A percentile compares a stretch with the other conserved stretches of the same genome.
phyloP scores from a whole-genome alignment of 1,140 invertebrate genomes.

The Zophobas atratus region DNA sequence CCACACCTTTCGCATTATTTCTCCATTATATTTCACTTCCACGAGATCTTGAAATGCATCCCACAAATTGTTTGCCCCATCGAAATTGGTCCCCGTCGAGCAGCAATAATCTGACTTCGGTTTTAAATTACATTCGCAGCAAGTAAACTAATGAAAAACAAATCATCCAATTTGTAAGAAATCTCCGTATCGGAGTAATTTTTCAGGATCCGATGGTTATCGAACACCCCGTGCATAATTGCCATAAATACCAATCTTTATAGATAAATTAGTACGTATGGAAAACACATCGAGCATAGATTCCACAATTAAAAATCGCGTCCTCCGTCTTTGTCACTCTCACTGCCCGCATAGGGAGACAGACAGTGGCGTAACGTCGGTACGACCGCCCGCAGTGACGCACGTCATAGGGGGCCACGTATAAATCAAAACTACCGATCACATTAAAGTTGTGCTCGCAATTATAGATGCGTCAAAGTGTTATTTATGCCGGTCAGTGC shows the following conservation, averaged over 20 bases:
- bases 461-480: constrained; percentile 65
- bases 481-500: constrained; percentile 62
- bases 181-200: background rate
- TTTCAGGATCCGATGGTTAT: background rate
- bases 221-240: constrained; percentile 50
- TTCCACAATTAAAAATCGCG: constrained; percentile 47
- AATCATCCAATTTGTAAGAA: background rate
- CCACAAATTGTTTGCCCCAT: background rate
- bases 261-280: constrained; percentile 59
- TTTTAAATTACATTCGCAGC: background rate
- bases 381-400: constrained; percentile 55
- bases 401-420: constrained; percentile 56
- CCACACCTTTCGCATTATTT: too few species aligned
- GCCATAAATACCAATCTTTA: constrained; percentile 52
- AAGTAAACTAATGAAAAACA: constrained; percentile 9
- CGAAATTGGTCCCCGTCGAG: background rate
- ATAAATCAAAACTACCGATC: constrained; percentile 66
- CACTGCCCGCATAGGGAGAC: background rate
- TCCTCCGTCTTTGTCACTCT: constrained; percentile 28
- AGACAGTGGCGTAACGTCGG: constrained; percentile 59
- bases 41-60: too few species aligned
- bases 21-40: too few species aligned
- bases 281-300: constrained; percentile 55
- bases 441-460: constrained; percentile 62
- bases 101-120: background rate